Conservation (phyloP, 2,113 vertebrate species). For the Apodemus sylvaticus region DNA sequence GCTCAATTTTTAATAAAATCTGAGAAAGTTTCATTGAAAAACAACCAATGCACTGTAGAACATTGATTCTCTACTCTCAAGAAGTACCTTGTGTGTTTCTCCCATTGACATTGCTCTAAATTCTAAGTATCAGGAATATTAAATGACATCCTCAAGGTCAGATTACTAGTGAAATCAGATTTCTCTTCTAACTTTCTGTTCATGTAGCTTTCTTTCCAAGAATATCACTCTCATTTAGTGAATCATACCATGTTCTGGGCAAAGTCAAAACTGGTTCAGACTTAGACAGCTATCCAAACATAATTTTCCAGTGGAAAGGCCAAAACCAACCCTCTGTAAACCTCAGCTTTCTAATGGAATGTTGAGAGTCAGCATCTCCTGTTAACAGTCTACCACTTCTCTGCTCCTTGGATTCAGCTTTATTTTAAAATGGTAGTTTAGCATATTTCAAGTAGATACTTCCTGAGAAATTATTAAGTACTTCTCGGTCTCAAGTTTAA, state of each 20-base stretch:
- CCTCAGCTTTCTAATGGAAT: conserved; percentile 51
- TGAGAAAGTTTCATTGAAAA: conserved; percentile 62
- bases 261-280: conserved; percentile 18
- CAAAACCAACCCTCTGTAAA: conserved; percentile 49
- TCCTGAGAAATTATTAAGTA: conserved; percentile 63
- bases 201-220: conserved; percentile 16
- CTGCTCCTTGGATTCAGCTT: conserved; percentile 32
- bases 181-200: conserved; percentile 39
- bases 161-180: background rate
- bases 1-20: conserved; percentile 49
- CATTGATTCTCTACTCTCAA: background rate
- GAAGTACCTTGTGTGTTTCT: background rate
- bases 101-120: background rate
- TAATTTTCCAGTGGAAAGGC: conserved; percentile 43
- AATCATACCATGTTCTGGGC: background rate
- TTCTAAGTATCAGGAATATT: background rate
- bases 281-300: conserved; percentile 32
- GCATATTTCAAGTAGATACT: conserved; percentile 40
- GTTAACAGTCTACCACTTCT: conserved; percentile 29
- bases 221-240: conserved; percentile 19
- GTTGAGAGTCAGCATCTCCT: conserved; percentile 19
- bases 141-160: background rate
- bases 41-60: background rate
- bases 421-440: conserved; percentile 63
- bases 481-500: conserved; percentile 58